Evolutionary conservation across 2,113 vertebrate genomes (phyloP).

Genomic region (Scatophagus argus): DNA sequence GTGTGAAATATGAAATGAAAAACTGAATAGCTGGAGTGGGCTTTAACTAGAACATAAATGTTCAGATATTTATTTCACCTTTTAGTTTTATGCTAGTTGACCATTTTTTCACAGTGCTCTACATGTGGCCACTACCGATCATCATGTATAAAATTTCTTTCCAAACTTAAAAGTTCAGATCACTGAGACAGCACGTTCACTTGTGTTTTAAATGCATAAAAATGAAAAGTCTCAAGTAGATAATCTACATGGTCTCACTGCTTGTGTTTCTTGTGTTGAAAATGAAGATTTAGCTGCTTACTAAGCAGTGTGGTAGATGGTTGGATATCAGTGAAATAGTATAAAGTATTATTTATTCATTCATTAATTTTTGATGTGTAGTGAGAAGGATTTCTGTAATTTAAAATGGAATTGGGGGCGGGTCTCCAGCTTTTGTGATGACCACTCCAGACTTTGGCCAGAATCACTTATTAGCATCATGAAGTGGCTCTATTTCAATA

Average conservation of each 20-base stretch:
- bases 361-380: constrained; percentile 2
- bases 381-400: constrained; percentile 15
- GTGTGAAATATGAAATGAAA: no score
- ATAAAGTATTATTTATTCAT: constrained; percentile 11
- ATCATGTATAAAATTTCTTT: not conserved
- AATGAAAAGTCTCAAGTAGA: not conserved
- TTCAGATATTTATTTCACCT: no score
- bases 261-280: not conserved
- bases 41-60: no score
- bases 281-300: not conserved
- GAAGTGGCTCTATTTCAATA: constrained; percentile 29
- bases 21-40: no score
- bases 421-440: constrained; percentile 20
- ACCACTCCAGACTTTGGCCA: not conserved
- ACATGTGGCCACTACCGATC: not conserved
- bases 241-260: not conserved
- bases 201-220: not conserved
- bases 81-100: no score
- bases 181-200: not conserved
- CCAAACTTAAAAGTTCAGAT: not conserved
- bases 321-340: not conserved
- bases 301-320: not conserved
- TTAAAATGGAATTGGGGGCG: constrained; percentile 11
- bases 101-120: no score
- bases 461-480: constrained; percentile 27